These are phyloP conservation scores for Dasyprocta punctata DNA, from an alignment of 2,113 vertebrate genomes.

Conservation along the genomic window DNA sequence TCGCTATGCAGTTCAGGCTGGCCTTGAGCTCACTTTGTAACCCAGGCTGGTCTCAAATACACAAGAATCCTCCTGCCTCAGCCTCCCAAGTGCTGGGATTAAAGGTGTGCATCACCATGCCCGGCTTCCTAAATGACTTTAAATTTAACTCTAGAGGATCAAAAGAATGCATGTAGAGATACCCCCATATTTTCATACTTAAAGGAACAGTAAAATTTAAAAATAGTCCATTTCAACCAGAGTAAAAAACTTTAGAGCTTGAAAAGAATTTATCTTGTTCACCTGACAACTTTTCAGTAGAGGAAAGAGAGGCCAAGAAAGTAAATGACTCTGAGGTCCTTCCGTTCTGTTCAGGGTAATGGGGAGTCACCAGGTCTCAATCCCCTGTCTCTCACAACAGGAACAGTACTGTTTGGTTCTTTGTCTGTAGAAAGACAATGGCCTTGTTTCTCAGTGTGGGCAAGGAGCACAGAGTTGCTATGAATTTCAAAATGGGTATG, in stretches of 20 bases:
- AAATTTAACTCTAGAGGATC: constrained; percentile 33
- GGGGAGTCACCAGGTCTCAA: background rate
- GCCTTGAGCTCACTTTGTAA: too few species aligned
- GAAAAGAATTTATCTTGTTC: background rate
- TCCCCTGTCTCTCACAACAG: background rate
- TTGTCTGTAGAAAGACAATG: background rate
- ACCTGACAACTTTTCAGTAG: background rate
- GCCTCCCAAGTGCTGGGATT: too few species aligned
- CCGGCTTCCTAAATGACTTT: too few species aligned
- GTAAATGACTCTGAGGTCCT: background rate
- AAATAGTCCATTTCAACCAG: background rate
- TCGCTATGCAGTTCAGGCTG: too few species aligned
- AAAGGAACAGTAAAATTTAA: background rate
- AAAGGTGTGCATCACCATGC: too few species aligned
- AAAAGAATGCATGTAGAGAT: background rate
- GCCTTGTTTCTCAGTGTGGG: background rate
- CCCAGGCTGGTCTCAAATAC: too few species aligned
- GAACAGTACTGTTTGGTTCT: background rate
- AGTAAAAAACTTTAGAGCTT: constrained; percentile 3
- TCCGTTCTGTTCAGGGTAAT: background rate
- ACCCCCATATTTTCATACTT: background rate
- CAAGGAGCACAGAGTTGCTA: background rate
- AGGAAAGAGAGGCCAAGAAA: background rate
- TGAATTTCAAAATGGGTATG: background rate
- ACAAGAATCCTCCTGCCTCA: too few species aligned